Conservation (phyloP, 2,113 vertebrate genomes). For the Dicrurus megarhynchus region DNA sequence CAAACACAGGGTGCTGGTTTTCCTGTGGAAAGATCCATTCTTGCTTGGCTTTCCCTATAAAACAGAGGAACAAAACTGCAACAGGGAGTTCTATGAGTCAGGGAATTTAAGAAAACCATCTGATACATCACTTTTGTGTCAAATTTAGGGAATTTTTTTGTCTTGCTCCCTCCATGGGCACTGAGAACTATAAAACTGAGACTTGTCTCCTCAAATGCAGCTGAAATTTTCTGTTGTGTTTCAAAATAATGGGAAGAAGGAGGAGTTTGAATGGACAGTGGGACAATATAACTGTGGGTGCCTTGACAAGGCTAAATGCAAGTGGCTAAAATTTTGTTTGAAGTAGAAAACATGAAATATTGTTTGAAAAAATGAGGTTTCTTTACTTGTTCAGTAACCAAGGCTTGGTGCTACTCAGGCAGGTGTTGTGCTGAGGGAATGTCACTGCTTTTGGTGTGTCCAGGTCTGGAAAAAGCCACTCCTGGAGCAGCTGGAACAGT, state of each 20-base stretch:
- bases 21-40: neutral
- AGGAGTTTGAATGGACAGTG: neutral
- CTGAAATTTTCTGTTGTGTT: neutral
- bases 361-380: neutral
- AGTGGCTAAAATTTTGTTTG: neutral
- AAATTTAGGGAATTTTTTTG: neutral
- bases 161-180: neutral
- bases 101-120: neutral
- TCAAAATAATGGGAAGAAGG: neutral
- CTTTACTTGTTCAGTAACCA: neutral
- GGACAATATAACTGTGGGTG: neutral
- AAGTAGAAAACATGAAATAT: neutral
- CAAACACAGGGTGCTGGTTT: neutral
- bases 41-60: neutral
- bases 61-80: neutral
- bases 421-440: neutral
- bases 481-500: neutral
- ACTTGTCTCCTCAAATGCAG: fast-evolving
- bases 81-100: neutral
- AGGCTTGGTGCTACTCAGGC: neutral
- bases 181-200: neutral
- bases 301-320: neutral
- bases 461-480: neutral
- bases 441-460: neutral
- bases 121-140: neutral